Base-by-base conservation (phyloP, 2,888 invertebrate species). In the Eristalis arbustorum region DNA sequence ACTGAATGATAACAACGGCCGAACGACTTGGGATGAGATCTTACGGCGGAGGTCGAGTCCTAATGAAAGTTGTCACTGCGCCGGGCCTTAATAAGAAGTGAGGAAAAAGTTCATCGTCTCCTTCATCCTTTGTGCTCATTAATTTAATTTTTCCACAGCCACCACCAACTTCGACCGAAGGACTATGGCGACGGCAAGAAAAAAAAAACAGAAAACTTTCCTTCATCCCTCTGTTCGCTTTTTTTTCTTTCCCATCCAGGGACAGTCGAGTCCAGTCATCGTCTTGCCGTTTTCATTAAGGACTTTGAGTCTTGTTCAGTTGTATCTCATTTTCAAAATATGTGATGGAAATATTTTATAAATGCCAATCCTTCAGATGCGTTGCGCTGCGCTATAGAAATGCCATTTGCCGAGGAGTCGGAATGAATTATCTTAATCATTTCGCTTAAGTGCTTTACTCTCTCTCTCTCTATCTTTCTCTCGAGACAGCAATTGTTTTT, bases 281-380 rank as follows among this genome's bases (percentile, higher is more conserved):
- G 22, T 23, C 22, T 25, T 31, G 31, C 80, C 73, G 71, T 67
- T 87, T 87, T 87, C 85, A 87, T 87, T 87, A 87, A 87, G 85
- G 78, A 87, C 82, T 87, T 78, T 77, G 31, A 67, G 28, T 75
- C 67, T 76, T 80, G 40, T 68, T 34, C 66, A 82, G 78, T 87
- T 87, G 85, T 87, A 87, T 82, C 85, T 87, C 82, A 87, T 87
- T 87, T 87, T 87, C 78, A 87, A 87, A 87, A 87, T 82, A 87
- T 87, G 85, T 87, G 85, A 87, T 87, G 85, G 85, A 87, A 87
- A 87, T 87, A 87, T 87, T 87, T 87, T 87, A 87, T 87, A 82
- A 85, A 85, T 84, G 63, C 67, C 69, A 81, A 80, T 84, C 67
- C 75, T 75, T 80, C 67, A 67, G 40, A 25, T 25, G 13, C 63